Base-by-base conservation (phyloP, 2,797 vertebrate species). In the Borostomias antarcticus region DNA sequence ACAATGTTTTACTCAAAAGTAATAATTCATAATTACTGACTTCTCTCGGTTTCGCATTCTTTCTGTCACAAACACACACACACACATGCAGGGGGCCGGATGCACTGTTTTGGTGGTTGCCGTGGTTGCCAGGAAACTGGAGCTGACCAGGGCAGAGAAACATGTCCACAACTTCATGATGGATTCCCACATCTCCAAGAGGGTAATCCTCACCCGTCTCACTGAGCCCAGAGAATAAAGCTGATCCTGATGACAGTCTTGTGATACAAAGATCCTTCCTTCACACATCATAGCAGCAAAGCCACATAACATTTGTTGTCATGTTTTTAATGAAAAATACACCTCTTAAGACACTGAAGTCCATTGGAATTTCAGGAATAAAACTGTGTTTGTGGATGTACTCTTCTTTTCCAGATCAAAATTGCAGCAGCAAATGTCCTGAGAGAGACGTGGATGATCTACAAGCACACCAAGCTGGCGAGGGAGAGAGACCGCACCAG, bases 141-240 rank as follows among this genome's bases (percentile, higher is more conserved):
- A 98, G 81, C 82, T 98, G 75, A 96, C 95, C 80, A 94, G 95
- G 82, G 95, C 96, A 0, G 96, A 98, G 90, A 92, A 97, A 73
- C 96, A 98, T 0, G 96, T 98, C 17, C 96, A 98, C 85, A 98
- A 97, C 86, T 98, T 98, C 84, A 98, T 98, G 96, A 98, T 98
- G 95, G 96, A 98, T 87, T 98, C 96, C 0, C 95, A 96, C 74
- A 94, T 98, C 79, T 91, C 95, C 0, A 96, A 98, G 81, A 82
- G 93, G 94, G 96, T 98, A 88, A 93, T 8, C 32, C 23, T 62
- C 21, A 63, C 25, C 56, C 21, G 28, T 37, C 17, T 45, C 25
- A 51, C 3, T 1, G 15, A 37, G 15, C 40, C 40, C 1, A n/a
- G 3, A n/a, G 15, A 3, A n/a, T 4, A 45, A 45, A n/a, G n/a